These are phyloP conservation scores for Lepus townsendii DNA, from an alignment of 2,797 vertebrate genomes.

Conservation along the genomic window DNA sequence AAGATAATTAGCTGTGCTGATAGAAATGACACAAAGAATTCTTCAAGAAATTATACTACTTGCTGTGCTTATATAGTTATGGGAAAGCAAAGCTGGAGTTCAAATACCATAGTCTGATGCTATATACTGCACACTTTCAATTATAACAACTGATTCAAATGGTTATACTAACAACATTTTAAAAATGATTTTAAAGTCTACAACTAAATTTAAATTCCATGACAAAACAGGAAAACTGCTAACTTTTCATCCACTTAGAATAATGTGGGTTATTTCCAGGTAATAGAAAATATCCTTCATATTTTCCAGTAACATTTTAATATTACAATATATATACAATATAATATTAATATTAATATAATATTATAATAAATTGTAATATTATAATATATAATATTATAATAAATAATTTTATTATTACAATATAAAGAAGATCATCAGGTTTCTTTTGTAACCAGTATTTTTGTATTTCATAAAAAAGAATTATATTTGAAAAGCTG, in stretches of 20 bases:
- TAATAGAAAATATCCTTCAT: background rate
- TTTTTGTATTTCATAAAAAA: no score
- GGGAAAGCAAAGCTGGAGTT: background rate
- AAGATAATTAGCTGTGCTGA: background rate
- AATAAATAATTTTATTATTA: background rate
- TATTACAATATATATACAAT: background rate
- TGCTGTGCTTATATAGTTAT: background rate
- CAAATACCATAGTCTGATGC: background rate
- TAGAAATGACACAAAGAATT: background rate
- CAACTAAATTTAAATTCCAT: slow-evolving; percentile 13
- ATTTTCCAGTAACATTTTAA: background rate
- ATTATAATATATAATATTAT: no score
- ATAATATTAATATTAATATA: no score
- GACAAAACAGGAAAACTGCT: background rate
- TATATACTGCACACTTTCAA: background rate
- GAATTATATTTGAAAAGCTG: background rate
- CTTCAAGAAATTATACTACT: background rate
- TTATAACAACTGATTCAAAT: background rate
- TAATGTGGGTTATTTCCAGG: background rate
- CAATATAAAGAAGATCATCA: background rate
- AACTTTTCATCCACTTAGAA: background rate
- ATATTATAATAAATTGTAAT: no score
- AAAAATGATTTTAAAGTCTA: slow-evolving; percentile 20
- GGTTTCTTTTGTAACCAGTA: background rate
- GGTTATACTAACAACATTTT: background rate